phyloP scores from a whole-genome alignment of 2,888 invertebrate genomes.

The Cyrtodaria siliqua region DNA sequence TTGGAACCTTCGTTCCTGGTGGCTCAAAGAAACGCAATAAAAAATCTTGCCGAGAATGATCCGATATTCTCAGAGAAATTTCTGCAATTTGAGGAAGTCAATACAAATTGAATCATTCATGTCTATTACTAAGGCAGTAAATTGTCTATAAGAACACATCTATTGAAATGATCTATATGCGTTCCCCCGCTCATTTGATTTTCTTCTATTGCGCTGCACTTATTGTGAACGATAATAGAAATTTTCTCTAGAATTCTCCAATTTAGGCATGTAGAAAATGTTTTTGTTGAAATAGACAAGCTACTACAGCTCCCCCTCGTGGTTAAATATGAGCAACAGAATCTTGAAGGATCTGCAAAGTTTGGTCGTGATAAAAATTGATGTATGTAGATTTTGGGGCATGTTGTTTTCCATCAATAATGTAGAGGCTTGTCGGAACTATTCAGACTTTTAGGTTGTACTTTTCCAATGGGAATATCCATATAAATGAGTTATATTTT shows the following conservation, averaged over 20 bases:
- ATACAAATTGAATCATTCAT: slow-evolving; percentile 62
- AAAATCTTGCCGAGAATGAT: too few relatives aligned
- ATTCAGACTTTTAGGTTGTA: too few relatives aligned
- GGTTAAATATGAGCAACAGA: slow-evolving; percentile 8
- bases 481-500: slow-evolving; percentile 40
- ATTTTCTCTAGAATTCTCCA: slow-evolving; percentile 45
- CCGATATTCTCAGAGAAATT: slow-evolving; percentile 10
- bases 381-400: slow-evolving; percentile 46
- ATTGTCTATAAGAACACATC: slow-evolving; percentile 60
- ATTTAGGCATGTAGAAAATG: slow-evolving; percentile 20
- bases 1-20: too few relatives aligned
- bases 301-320: slow-evolving; percentile 25
- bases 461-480: slow-evolving; percentile 32
- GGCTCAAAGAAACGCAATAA: too few relatives aligned
- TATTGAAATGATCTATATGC: slow-evolving; percentile 59
- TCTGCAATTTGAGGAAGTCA: slow-evolving; percentile 41
- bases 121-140: slow-evolving; percentile 51
- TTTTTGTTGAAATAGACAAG: neutral
- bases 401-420: slow-evolving; percentile 41
- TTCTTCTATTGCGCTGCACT: slow-evolving; percentile 44
- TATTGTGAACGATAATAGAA: slow-evolving; percentile 48
- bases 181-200: slow-evolving; percentile 61
- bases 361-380: slow-evolving; percentile 33
- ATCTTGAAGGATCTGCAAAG: slow-evolving; percentile 31
- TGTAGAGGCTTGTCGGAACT: neutral